Conservation (phyloP, 1,140 invertebrate species). For the Zaprionus gabonicus region DNA sequence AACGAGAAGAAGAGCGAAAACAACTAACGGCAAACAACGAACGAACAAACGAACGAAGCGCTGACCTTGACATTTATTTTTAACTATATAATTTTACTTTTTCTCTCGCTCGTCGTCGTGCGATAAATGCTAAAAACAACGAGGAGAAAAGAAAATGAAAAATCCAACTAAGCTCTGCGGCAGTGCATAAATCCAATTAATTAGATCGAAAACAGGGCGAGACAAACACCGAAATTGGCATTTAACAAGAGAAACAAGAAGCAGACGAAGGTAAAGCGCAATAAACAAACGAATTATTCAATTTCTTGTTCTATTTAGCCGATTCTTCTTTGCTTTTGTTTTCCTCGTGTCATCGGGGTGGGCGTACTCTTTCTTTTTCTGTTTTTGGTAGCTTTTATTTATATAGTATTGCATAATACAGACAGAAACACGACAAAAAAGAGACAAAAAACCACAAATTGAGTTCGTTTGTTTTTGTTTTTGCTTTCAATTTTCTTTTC, state of each 20-base stretch:
- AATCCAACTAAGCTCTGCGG: constrained; percentile 7
- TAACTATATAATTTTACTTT: constrained; percentile 73
- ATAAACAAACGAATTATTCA: constrained; percentile 38
- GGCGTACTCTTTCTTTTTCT: constrained; percentile 9
- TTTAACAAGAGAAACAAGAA: not conserved
- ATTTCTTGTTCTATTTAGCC: not conserved
- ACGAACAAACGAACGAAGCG: constrained; percentile 27
- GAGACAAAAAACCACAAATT: constrained; percentile 30
- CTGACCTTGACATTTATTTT: constrained; percentile 82
- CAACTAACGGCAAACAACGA: constrained; percentile 23
- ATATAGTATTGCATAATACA: constrained; percentile 54
- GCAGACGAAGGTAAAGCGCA: constrained; percentile 8
- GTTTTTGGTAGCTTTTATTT: constrained; percentile 24
- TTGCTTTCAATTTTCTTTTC: not conserved
- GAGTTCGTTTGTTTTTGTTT: constrained; percentile 23
- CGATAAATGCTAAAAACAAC: constrained; percentile 22
- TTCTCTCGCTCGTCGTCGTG: constrained; percentile 52
- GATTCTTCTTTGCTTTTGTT: not conserved
- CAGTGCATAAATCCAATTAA: constrained; percentile 25
- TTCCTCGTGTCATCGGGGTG: constrained; percentile 10
- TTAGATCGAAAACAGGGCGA: constrained; percentile 5
- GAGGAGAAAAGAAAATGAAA: constrained; percentile 20
- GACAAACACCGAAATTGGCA: not conserved
- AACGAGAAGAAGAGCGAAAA: constrained; percentile 8
- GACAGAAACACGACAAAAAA: constrained; percentile 32